These are phyloP conservation scores for Coelinius sp. DNA, from an alignment of 2,888 invertebrate species.

Conservation along the genomic window DNA sequence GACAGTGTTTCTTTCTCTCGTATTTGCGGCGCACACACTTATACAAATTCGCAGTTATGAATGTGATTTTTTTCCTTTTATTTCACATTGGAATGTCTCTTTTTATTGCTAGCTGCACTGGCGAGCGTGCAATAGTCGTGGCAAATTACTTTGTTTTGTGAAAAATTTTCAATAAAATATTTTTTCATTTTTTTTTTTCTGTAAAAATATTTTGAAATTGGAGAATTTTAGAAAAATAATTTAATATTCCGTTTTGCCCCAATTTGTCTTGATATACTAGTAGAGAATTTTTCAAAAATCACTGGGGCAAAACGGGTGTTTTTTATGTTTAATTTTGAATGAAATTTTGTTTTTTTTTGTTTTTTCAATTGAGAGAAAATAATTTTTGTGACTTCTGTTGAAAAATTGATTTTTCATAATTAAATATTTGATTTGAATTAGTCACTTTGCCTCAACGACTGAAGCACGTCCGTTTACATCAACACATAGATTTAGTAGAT, in stretches of 20 bases:
- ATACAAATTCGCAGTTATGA: conserved; percentile 64
- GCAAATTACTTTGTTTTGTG: conserved; percentile 31
- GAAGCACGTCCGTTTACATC: conserved; percentile 65
- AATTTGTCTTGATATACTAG: too few relatives aligned
- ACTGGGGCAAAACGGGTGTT: too few relatives aligned
- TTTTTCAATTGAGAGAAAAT: background rate
- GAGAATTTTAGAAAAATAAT: background rate
- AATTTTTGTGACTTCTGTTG: too few relatives aligned
- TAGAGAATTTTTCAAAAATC: too few relatives aligned
- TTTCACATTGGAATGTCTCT: conserved; percentile 61
- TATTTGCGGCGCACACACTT: conserved; percentile 62
- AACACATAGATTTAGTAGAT: conserved; percentile 66
- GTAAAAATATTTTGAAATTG: background rate
- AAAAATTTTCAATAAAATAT: too few relatives aligned
- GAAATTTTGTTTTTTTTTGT: too few relatives aligned
- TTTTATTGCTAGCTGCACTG: conserved; percentile 67
- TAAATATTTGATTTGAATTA: conserved; percentile 38
- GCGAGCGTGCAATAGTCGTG: conserved; percentile 53
- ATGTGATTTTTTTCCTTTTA: conserved; percentile 52
- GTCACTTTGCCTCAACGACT: conserved; percentile 51
- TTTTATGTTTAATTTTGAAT: too few relatives aligned
- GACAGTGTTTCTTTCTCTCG: conserved; percentile 64
- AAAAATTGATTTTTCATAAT: conserved; percentile 17
- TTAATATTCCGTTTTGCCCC: too few relatives aligned
- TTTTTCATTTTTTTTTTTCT: conserved; percentile 5